Conservation (phyloP, 2,113 vertebrate genomes). For the Macroglossus sobrinus region DNA sequence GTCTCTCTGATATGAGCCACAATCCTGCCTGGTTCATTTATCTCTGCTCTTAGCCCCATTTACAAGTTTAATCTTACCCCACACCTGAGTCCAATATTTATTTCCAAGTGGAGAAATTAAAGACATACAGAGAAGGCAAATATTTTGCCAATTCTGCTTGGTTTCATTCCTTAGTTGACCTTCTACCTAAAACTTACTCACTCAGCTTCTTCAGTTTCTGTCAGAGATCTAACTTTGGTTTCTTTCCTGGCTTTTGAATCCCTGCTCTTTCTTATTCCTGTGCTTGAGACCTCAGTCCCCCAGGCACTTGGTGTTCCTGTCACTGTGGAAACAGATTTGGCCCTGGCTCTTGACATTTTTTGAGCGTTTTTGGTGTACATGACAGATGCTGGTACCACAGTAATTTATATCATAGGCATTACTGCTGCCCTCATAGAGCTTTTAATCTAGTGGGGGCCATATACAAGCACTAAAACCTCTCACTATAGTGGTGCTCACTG, state of each 20-base stretch:
- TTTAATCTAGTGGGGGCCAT: not conserved
- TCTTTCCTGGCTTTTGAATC: not conserved
- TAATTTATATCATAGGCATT: not conserved
- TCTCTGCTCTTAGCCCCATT: not conserved
- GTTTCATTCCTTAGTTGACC: not conserved
- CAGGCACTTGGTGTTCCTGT: not conserved
- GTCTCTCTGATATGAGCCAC: not conserved
- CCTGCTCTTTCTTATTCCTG: not conserved
- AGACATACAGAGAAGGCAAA: not conserved
- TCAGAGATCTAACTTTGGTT: not conserved
- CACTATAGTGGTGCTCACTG: accelerated
- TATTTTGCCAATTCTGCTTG: not conserved
- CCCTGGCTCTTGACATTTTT: not conserved
- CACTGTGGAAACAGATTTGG: not conserved
- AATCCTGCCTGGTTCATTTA: not conserved
- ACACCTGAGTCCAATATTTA: not conserved
- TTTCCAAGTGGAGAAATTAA: not conserved
- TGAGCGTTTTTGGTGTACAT: not conserved
- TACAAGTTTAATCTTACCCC: not conserved
- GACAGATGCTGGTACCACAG: not conserved
- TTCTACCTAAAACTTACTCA: not conserved
- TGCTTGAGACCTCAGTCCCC: not conserved
- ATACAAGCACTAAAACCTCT: not conserved
- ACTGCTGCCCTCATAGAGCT: not conserved
- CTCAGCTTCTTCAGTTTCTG: not conserved